Evolutionary conservation across 2,797 vertebrate species (phyloP).

Genomic region (Lepus oiostolus): DNA sequence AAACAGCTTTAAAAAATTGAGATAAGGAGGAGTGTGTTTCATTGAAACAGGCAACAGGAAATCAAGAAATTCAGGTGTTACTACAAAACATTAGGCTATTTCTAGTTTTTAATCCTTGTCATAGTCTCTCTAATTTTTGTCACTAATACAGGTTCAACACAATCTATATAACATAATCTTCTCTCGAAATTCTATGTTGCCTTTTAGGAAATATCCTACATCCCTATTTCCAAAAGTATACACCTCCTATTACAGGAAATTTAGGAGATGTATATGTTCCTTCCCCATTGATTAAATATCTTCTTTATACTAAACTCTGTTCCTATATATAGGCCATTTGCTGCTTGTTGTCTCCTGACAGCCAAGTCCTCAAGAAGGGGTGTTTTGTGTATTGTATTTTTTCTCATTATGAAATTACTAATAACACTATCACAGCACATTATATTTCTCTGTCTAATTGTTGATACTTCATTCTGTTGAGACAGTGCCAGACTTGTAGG

Average conservation of each 20-base stretch:
- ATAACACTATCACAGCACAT: not conserved
- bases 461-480: not conserved
- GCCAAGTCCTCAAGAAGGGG: not conserved
- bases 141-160: not conserved
- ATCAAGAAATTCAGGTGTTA: not conserved
- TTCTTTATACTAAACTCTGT: not conserved
- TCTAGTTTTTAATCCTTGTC: not conserved
- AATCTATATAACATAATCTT: not conserved
- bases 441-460: not conserved
- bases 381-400: not conserved
- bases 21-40: not conserved
- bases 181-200: not conserved
- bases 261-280: not conserved
- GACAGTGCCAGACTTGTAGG: not conserved
- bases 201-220: not conserved
- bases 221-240: not conserved
- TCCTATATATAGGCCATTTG: not conserved
- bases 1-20: not conserved
- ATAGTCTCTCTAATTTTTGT: not conserved
- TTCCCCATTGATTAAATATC: not conserved
- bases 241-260: not conserved
- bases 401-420: not conserved
- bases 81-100: not conserved
- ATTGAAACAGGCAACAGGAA: not conserved
- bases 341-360: not conserved